Base-by-base conservation (phyloP, 1,140 invertebrate genomes). In the Apis mellifera region DNA sequence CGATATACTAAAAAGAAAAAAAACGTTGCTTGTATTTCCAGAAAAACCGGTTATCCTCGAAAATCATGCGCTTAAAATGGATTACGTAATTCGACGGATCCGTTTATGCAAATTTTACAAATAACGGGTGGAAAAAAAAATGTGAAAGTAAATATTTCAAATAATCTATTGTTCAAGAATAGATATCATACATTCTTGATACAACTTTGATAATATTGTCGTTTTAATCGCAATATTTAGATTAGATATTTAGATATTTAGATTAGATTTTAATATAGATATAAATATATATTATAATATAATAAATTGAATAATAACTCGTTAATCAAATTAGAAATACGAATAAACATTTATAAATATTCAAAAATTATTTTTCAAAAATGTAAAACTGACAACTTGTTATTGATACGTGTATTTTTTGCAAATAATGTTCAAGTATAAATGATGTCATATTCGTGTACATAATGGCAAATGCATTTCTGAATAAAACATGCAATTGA, bases 391-490 rank as follows among this genome's bases (percentile, higher is more conserved):
- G 12, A 42, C 52, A 72, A 23, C 8, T 17, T 42, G 9, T 26
- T 59, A 17, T 5, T 21, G n/a, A 19, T 9, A 32, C 23, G 9
- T n/a, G n/a, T 3, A 59, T 59, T n/a, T 21, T 59, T 59, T 12
- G n/a, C 9, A 54, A 54, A 72, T 13, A 50, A 54, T 15, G 13
- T 23, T 72, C 2, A 79, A 54, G n/a, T 2, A n/a, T 9, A 26
- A 55, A 32, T 80, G 78, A 80, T 71, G 78, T 80, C 78, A 80
- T 32, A 9, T 42, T 64, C 26, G 42, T 82, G 17, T 52, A 8
- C 54, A 15, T 17, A 17, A 0, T n/a, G 13, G 15, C 21, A n/a
- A 17, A 4, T 5, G 9, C 4, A 52, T 59, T 54, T 62, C n/a
- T 77, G 74, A 68, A 82, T 77, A 70, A 82, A 54, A 62, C 65